phyloP scores from a whole-genome alignment of 2,113 vertebrate species.

The Paedocypris sp. region DNA sequence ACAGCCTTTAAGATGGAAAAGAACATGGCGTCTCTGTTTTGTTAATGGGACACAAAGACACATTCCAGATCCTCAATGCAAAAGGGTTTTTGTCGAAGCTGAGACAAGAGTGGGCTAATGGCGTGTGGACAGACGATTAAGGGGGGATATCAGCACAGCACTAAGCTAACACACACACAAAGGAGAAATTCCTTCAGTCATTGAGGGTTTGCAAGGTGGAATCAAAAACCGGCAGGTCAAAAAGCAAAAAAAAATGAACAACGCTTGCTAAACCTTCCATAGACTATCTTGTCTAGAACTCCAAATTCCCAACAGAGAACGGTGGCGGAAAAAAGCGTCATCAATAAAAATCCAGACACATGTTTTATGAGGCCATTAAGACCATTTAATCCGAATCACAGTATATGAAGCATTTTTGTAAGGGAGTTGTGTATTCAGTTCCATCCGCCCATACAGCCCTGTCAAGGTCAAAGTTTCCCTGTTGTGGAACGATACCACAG shows the following conservation, averaged over 20 bases:
- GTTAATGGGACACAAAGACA: slow-evolving; percentile 26
- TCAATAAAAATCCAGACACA: neutral
- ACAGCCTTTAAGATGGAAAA: slow-evolving; percentile 16
- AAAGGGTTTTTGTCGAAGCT: slow-evolving; percentile 28
- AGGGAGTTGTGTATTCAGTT: slow-evolving; percentile 8
- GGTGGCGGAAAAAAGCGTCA: neutral
- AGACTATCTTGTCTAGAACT: too few relatives aligned
- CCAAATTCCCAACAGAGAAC: too few relatives aligned
- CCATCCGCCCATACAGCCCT: neutral
- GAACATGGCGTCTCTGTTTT: slow-evolving; percentile 27
- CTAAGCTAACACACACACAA: neutral
- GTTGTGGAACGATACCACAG: slow-evolving; percentile 1
- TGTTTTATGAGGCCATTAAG: neutral
- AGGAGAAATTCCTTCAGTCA: neutral
- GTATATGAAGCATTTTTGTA: slow-evolving; percentile 4
- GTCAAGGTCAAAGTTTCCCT: slow-evolving; percentile 34
- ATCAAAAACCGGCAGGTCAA: neutral
- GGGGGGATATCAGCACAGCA: slow-evolving; percentile 8
- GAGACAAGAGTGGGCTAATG: slow-evolving; percentile 34
- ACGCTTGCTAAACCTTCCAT: too few relatives aligned
- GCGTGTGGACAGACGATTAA: slow-evolving; percentile 20
- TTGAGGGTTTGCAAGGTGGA: neutral
- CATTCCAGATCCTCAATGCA: slow-evolving; percentile 33
- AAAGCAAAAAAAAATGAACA: neutral
- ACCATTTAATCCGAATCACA: neutral